Conservation (phyloP, 2,888 invertebrate genomes). For the Endotricha flammealis region DNA sequence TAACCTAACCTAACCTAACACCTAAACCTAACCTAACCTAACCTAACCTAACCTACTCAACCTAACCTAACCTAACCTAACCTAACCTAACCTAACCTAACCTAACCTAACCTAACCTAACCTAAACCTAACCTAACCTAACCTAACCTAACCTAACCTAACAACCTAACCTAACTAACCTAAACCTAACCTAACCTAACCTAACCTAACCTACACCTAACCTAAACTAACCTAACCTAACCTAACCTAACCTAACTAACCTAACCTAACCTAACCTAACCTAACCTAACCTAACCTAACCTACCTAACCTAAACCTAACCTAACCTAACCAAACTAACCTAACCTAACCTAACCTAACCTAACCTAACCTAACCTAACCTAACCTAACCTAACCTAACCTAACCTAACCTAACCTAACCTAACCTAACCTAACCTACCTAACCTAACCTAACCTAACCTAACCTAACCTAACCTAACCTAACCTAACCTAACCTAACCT, state of each 20-base stretch:
- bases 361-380: constrained; percentile 14
- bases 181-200: constrained; percentile 20
- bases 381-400: constrained; percentile 17
- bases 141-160: constrained; percentile 19
- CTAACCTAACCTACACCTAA: constrained; percentile 22
- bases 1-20: constrained; percentile 9
- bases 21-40: constrained; percentile 9
- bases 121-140: constrained; percentile 17
- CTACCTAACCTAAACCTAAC: constrained; percentile 19
- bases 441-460: constrained; percentile 17
- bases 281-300: constrained; percentile 20
- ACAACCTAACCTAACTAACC: constrained; percentile 17
- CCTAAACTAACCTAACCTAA: constrained; percentile 20
- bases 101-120: constrained; percentile 17
- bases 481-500: constrained; percentile 16
- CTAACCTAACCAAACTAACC: constrained; percentile 18
- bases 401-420: constrained; percentile 16
- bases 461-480: constrained; percentile 16
- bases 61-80: constrained; percentile 16
- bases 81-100: constrained; percentile 17
- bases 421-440: constrained; percentile 18
- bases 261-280: constrained; percentile 18
- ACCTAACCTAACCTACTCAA: constrained; percentile 13
- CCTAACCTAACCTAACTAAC: constrained; percentile 20
- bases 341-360: constrained; percentile 17